Conservation (phyloP, 2,888 invertebrate species). For the Acronicta alni region DNA sequence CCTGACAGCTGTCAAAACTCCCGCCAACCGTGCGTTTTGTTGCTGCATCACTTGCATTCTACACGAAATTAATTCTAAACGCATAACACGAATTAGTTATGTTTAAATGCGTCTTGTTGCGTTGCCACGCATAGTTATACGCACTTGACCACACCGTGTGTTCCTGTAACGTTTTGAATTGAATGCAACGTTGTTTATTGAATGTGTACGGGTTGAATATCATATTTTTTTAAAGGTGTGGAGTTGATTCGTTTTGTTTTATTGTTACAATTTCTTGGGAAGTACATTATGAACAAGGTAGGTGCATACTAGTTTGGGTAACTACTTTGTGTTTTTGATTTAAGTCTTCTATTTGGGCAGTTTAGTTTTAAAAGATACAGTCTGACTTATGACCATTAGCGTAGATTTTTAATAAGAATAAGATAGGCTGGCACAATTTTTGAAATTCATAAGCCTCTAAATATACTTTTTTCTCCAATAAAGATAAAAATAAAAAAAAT, state of each 20-base stretch:
- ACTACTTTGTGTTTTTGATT: too few relatives aligned
- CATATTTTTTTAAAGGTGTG: constrained; percentile 66
- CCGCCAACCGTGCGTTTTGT: constrained; percentile 61
- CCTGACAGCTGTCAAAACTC: constrained; percentile 61
- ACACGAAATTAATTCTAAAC: constrained; percentile 65
- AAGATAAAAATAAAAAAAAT: too few relatives aligned
- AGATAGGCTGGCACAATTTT: too few relatives aligned
- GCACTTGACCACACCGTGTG: constrained; percentile 81
- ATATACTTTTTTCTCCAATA: too few relatives aligned
- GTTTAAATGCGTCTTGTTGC: constrained; percentile 70
- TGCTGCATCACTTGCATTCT: constrained; percentile 60
- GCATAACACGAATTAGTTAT: constrained; percentile 77
- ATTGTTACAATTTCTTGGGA: constrained; percentile 20
- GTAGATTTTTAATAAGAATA: too few relatives aligned
- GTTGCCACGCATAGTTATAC: constrained; percentile 70
- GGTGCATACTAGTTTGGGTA: too few relatives aligned
- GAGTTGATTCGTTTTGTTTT: constrained; percentile 50
- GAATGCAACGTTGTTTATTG: constrained; percentile 78
- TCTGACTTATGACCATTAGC: too few relatives aligned
- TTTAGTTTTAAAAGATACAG: too few relatives aligned
- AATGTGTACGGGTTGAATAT: constrained; percentile 69
- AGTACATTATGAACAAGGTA: background rate
- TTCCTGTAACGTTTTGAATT: constrained; percentile 75
- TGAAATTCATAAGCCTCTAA: too few relatives aligned
- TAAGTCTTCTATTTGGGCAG: too few relatives aligned